phyloP scores from a whole-genome alignment of 2,797 vertebrate genomes.

The Pangasius krempfi region DNA sequence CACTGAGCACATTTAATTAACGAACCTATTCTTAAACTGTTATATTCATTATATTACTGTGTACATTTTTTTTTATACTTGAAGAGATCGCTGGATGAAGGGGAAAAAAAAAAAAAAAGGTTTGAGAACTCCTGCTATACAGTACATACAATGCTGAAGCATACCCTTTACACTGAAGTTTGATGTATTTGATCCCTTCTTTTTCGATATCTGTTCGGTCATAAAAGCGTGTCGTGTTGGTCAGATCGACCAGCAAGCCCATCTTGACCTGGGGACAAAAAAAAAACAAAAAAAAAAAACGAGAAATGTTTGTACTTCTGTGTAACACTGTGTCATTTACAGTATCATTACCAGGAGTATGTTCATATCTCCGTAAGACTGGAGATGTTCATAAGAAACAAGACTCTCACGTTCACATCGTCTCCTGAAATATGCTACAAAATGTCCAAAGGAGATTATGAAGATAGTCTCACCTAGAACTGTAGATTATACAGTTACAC shows the following conservation, averaged over 20 bases:
- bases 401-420: neutral
- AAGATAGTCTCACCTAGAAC: no score
- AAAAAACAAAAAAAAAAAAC: neutral
- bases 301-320: neutral
- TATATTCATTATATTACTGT: neutral
- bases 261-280: slow-evolving; percentile 86
- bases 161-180: slow-evolving; percentile 97
- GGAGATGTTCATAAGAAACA: no score
- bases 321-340: neutral
- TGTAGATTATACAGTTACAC: no score
- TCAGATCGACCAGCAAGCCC: slow-evolving; percentile 94
- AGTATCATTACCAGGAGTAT: neutral
- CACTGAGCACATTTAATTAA: neutral
- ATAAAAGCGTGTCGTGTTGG: slow-evolving; percentile 95
- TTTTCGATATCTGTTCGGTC: slow-evolving; percentile 93
- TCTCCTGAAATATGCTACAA: neutral
- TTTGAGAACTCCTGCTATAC: neutral
- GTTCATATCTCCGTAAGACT: no score
- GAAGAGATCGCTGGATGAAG: no score
- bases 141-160: slow-evolving; percentile 31
- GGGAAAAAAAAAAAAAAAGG: no score
- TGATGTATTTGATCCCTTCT: slow-evolving; percentile 92
- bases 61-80: neutral
- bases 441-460: neutral
- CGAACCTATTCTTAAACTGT: neutral